Percentiles rank a stretch among this genome's conserved stretches.
phyloP scores from a whole-genome alignment of 2,797 vertebrate genomes.

The Rhabdophis nuchalis region DNA sequence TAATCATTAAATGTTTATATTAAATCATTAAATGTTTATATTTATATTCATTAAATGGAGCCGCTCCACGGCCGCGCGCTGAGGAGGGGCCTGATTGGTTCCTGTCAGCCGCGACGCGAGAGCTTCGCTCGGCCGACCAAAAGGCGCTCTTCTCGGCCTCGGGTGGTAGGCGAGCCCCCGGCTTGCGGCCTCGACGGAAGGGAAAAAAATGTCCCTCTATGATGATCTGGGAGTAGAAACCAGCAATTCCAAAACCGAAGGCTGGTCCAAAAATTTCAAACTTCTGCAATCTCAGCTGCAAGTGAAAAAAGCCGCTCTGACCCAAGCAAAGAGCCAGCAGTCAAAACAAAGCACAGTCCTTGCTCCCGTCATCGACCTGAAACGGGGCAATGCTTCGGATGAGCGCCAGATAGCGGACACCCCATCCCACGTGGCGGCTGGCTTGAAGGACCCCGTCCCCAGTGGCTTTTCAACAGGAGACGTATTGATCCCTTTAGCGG shows the following conservation, averaged over 20 bases:
- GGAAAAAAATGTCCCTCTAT: conserved; percentile 78
- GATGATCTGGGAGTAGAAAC: conserved; percentile 82
- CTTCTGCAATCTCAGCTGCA: conserved; percentile 95
- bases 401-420: too few relatives aligned
- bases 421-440: too few relatives aligned
- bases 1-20: too few relatives aligned
- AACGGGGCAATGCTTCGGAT: too few relatives aligned
- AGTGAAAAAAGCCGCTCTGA: conserved; percentile 96
- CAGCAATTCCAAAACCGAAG: conserved; percentile 95
- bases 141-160: neutral
- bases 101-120: neutral
- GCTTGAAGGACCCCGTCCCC: conserved; percentile 87
- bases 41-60: too few relatives aligned
- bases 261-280: conserved; percentile 99
- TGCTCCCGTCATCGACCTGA: too few relatives aligned
- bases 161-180: neutral
- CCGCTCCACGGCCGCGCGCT: neutral
- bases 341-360: too few relatives aligned
- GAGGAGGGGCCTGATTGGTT: neutral
- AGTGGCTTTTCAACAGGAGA: conserved; percentile 89
- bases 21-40: too few relatives aligned
- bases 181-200: conserved; percentile 10
- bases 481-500: conserved; percentile 89
- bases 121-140: neutral
- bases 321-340: conserved; percentile 97